Evolutionary conservation across 2,888 invertebrate species (phyloP), one percentile per base, ranked within the genome.

Genomic region (Ischnura elegans): DNA sequence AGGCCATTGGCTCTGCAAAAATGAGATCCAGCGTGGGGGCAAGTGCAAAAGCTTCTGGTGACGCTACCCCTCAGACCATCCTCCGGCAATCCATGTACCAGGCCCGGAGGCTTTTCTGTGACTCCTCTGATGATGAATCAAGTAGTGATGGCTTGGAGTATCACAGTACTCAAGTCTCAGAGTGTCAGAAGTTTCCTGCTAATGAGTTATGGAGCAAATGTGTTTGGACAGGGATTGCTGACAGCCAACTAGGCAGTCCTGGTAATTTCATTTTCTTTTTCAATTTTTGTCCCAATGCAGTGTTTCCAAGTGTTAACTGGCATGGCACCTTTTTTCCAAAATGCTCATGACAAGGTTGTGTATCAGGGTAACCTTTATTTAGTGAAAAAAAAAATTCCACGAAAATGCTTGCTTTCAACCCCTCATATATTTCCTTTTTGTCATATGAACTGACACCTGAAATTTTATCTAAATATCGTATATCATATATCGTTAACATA

Each of bases 171-270:
- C 42, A 13, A 6, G 90, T 61, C 10, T 25, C 43, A 21, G 61
- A 90, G 45, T 10, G n/a, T 10, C 36, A n/a, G 42, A 66, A 61
- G 3, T 90, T 61, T 16, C 90, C 90, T n/a, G 43, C 21, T 42
- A 4, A 55, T 43, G 90, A 61, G 13, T 55, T 90, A 0, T 90
- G 90, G 90, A 66, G 55, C 43, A 29, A 61, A 21, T 90, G 90
- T n/a, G 45, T 90, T 43, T 90, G 90, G 90, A 61, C 42, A 2
- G 61, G 43, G 0, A 42, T 25, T 45, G 0, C 43, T 66, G 84
- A 84, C 8, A 84, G 10, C 13, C 6, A 6, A 25, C 16, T n/a
- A 45, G n/a, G 21, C 45, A n/a, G 25, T 61, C 43, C 61, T 10
- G 90, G 90, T 61, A 25, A 25, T 61, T 90, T 6, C 61, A 61